These are phyloP conservation scores for Prionailurus viverrinus DNA, from an alignment of 2,113 vertebrate genomes.

Conservation along the genomic window DNA sequence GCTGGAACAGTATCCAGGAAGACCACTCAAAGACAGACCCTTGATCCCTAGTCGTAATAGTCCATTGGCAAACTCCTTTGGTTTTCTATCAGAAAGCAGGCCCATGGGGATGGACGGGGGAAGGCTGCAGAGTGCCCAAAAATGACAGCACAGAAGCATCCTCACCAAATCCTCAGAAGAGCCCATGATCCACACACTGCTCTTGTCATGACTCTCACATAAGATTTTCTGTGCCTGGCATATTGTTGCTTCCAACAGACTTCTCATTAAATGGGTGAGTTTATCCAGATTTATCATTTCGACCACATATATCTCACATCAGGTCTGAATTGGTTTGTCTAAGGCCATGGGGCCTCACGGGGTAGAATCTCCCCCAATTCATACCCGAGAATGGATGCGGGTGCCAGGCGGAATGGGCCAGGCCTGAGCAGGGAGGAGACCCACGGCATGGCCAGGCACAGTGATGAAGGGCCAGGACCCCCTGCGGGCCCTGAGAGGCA, in stretches of 20 bases:
- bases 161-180: not conserved
- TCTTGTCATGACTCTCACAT: not conserved
- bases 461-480: fast-evolving
- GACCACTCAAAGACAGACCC: not conserved
- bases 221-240: not conserved
- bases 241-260: not conserved
- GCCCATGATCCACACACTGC: fast-evolving
- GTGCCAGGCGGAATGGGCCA: not conserved
- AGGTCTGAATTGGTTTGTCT: not conserved
- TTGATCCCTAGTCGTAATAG: fast-evolving
- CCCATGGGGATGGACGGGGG: not conserved
- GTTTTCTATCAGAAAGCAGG: not conserved
- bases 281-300: not conserved
- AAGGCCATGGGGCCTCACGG: not conserved
- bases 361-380: no score
- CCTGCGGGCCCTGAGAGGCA: not conserved
- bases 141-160: fast-evolving
- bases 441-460: fast-evolving
- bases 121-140: fast-evolving
- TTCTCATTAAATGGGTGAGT: not conserved
- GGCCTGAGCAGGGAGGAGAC: not conserved
- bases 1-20: no score
- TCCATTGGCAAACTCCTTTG: not conserved
- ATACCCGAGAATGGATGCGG: not conserved
- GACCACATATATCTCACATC: not conserved